Base-by-base conservation (phyloP, 2,113 vertebrate genomes). In the Corydoras maculifer region DNA sequence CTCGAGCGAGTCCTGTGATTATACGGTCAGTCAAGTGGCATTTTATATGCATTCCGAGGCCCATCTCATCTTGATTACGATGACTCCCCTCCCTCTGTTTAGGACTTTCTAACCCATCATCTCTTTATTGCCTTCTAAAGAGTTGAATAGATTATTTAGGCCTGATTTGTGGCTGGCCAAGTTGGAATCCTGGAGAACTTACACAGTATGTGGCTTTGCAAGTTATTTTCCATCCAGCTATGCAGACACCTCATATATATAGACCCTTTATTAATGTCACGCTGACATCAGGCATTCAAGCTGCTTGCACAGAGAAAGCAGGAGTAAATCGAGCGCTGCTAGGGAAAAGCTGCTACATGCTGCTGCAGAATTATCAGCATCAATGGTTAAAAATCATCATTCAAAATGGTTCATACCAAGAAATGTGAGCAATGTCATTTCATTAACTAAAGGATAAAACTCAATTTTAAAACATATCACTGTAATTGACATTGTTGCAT, bases 1-100 rank as follows among this genome's bases (percentile, higher is more conserved):
- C 75, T 65, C 15, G 51, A 69, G 77, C 62, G 51, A 76, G 61
- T 75, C 72, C 73, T 75, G 77, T 79, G 81, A 82, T 87, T 87
- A 88, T 78, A 79, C 79, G 69, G 80, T 43, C 77, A 83, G 81
- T 79, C 74, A 81, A 79, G 75, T 72, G 58, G 71, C 73, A 60
- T 66, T 78, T 84, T 85, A 76, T 82, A 84, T 84, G 82, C 81
- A 84, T 87, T 87, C 81, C 72, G 66, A 81, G 81, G 79, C 72
- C 66, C 72, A 70, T 87, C 83, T 87, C 84, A 83, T 86, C 83
- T 86, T 77, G 78, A 78, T 78, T 77, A 74, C 78, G 74, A 80
- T 80, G 65, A 77, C 76, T 75, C 58, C 60, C 43, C 65, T 75
- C 68, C 70, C 72, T 80, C 73, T 58, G 65, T 72, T 77, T 70